Conservation (phyloP, 2,888 invertebrate genomes). For the Dasysyrphus albostriatus region DNA sequence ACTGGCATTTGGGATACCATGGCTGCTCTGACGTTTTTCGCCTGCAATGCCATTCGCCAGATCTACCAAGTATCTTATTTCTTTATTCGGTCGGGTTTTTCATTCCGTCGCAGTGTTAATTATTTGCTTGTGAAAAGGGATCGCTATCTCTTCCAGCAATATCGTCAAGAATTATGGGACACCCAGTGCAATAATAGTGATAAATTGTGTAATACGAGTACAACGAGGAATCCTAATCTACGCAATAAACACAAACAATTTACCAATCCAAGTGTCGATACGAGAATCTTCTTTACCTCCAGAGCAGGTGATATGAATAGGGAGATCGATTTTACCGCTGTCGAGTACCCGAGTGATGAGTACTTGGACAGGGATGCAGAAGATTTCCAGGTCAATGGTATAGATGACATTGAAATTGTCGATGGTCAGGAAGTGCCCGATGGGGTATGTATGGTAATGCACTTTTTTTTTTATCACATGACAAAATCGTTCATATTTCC, state of each 20-base stretch:
- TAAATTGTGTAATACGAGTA: slow-evolving; percentile 40
- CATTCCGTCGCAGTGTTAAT: slow-evolving; percentile 78
- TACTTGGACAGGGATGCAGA: slow-evolving; percentile 21
- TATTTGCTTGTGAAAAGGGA: slow-evolving; percentile 79
- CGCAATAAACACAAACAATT: slow-evolving; percentile 49
- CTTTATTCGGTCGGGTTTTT: slow-evolving; percentile 80
- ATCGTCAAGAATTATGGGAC: slow-evolving; percentile 80
- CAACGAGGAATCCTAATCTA: slow-evolving; percentile 17
- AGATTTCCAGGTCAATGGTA: slow-evolving; percentile 58
- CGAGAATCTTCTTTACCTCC: neutral
- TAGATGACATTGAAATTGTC: slow-evolving; percentile 80
- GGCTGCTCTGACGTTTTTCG: slow-evolving; percentile 82
- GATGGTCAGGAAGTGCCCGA: slow-evolving; percentile 80
- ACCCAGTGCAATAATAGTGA: slow-evolving; percentile 33
- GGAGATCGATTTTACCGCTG: slow-evolving; percentile 81
- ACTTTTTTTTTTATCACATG: neutral
- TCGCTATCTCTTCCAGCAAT: slow-evolving; percentile 78
- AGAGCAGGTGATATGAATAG: slow-evolving; percentile 69
- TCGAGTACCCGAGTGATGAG: slow-evolving; percentile 79
- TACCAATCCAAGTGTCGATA: slow-evolving; percentile 40
- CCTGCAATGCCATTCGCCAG: slow-evolving; percentile 79
- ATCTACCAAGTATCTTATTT: slow-evolving; percentile 80
- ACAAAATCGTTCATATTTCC: neutral
- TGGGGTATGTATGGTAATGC: slow-evolving; percentile 71
- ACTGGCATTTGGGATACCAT: slow-evolving; percentile 75